phyloP scores from a whole-genome alignment of 2,797 vertebrate species.

The Phaenicophaeus curvirostris region DNA sequence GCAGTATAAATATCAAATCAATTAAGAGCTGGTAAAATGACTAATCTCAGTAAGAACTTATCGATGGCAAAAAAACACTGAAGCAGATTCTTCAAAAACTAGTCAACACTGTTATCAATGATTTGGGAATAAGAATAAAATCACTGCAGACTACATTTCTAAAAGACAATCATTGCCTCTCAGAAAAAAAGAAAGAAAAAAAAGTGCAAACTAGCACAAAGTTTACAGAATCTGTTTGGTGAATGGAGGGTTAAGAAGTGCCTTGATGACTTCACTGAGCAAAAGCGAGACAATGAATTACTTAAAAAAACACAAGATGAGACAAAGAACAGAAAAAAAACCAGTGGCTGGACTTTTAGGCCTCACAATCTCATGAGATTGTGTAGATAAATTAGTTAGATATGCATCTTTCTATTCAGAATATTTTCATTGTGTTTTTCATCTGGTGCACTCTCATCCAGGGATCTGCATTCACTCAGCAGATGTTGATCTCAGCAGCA shows the following conservation, averaged over 20 bases:
- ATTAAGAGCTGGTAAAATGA: neutral
- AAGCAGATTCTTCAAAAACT: neutral
- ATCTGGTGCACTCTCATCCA: neutral
- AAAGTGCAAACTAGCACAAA: neutral
- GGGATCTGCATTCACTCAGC: neutral
- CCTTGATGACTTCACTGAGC: neutral
- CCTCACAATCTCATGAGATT: neutral
- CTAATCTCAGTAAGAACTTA: neutral
- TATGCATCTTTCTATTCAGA: neutral
- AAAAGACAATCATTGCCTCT: neutral
- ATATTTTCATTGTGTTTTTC: neutral
- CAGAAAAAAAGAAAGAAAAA: neutral
- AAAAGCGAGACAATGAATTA: neutral
- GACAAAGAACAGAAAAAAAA: neutral
- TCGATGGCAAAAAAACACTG: neutral
- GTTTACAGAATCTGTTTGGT: neutral
- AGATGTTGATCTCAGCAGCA: neutral
- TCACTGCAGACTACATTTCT: neutral
- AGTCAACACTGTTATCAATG: accelerated
- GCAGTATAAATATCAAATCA: neutral
- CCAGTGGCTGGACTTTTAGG: neutral
- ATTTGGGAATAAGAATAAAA: neutral
- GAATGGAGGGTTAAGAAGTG: neutral
- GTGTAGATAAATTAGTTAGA: neutral
- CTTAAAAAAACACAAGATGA: neutral